These are phyloP conservation scores for Chloroclystis v-ata DNA, from an alignment of 2,888 invertebrate species.

Conservation along the genomic window DNA sequence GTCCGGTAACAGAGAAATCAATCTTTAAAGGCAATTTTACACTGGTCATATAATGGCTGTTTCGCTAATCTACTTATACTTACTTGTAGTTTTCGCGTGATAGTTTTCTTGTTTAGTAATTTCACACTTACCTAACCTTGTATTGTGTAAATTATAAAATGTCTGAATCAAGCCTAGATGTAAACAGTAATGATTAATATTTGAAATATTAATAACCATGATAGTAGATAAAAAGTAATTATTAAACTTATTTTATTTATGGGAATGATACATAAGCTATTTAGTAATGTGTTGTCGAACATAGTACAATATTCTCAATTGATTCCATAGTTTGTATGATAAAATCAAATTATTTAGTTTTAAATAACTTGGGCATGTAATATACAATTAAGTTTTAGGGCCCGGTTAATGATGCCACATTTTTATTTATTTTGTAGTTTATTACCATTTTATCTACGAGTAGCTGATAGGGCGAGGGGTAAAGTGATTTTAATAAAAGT, in stretches of 20 bases:
- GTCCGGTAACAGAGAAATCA: too few relatives aligned
- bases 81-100: too few relatives aligned
- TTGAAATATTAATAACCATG: too few relatives aligned
- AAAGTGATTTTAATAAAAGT: too few relatives aligned
- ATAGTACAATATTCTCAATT: slow-evolving; percentile 26
- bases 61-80: too few relatives aligned
- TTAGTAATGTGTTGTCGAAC: slow-evolving; percentile 8
- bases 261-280: slow-evolving; percentile 7
- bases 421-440: slow-evolving; percentile 1
- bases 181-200: neutral
- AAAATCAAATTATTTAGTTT: slow-evolving; percentile 19
- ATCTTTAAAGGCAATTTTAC: too few relatives aligned
- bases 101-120: too few relatives aligned
- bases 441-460: neutral
- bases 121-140: too few relatives aligned
- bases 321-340: slow-evolving; percentile 26
- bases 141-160: too few relatives aligned
- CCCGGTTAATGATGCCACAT: neutral
- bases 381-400: slow-evolving; percentile 7
- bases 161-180: neutral
- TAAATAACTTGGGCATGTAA: slow-evolving; percentile 7
- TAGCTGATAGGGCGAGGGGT: too few relatives aligned
- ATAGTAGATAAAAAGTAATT: too few relatives aligned
- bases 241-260: slow-evolving; percentile 11
- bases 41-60: too few relatives aligned